Percentiles rank a stretch among this genome's conserved stretches.
Evolutionary conservation across 2,113 vertebrate species (phyloP).

Genomic region (Oncorhynchus mykiss): DNA sequence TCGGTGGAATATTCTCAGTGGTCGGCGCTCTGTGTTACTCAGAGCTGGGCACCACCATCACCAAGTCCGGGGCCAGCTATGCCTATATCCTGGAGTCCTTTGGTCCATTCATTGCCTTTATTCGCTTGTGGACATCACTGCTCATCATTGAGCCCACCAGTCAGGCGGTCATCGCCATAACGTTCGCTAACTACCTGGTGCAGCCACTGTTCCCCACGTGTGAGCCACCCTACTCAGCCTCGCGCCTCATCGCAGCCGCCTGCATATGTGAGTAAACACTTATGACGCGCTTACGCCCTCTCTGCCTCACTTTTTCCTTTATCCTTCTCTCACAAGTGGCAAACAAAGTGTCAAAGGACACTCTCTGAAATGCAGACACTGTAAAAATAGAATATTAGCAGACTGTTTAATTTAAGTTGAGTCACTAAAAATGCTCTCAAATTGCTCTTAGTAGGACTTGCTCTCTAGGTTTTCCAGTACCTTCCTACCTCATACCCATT

Average conservation of each 20-base stretch:
- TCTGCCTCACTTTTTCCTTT: neutral
- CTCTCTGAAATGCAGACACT: too few relatives aligned
- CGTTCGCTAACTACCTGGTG: slow-evolving; percentile 93
- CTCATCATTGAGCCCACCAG: slow-evolving; percentile 93
- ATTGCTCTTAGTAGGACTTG: neutral
- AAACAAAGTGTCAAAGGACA: neutral
- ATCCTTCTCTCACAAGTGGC: neutral
- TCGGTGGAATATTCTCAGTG: slow-evolving; percentile 91
- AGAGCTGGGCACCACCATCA: slow-evolving; percentile 94
- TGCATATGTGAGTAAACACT: slow-evolving; percentile 85
- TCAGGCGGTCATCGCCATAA: slow-evolving; percentile 94
- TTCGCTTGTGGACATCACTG: slow-evolving; percentile 92
- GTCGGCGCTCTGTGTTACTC: slow-evolving; percentile 94
- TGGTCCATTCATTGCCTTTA: slow-evolving; percentile 92
- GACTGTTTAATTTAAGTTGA: too few relatives aligned
- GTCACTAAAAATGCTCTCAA: neutral
- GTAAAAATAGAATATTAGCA: too few relatives aligned
- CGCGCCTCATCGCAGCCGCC: slow-evolving; percentile 88
- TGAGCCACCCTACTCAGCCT: slow-evolving; percentile 84
- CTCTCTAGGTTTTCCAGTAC: slow-evolving; percentile 14
- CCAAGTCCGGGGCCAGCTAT: slow-evolving; percentile 92
- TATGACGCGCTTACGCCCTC: slow-evolving; percentile 46
- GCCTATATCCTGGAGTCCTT: slow-evolving; percentile 96
- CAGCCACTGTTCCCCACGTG: slow-evolving; percentile 93
- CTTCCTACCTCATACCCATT: neutral